Base-by-base conservation (phyloP, 2,888 invertebrate species). In the Dascillus cervinus region DNA sequence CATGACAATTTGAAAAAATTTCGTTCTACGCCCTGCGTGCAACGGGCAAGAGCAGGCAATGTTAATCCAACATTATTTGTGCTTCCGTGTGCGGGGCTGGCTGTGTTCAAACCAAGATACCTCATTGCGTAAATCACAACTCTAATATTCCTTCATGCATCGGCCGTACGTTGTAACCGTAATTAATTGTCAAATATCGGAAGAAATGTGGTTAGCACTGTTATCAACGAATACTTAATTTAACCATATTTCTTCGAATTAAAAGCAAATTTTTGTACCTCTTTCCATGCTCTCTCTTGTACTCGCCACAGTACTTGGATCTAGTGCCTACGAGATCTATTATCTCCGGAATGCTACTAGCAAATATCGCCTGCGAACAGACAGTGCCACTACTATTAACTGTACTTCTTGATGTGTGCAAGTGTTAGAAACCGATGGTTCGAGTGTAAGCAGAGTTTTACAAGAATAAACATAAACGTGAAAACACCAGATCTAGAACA, bases 311-410 rank as follows among this genome's bases (percentile, higher is more conserved):
- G 82, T 96, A 96, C 79, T 95, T 95, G 79, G 94, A 92, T 75
- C 95, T 87, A 80, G 89, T 89, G 75, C 95, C 94, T 79, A 96
- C 88, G 77, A 97, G 90, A 79, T 96, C 95, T 77, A 92, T 94
- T 77, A 97, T 95, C 85, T 97, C 96, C 72, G 96, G 96, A 75
- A 97, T 92, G 82, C 92, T 94, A 83, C 92, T 94, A 79, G 96
- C 95, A 87, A 97, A 97, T 83, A 96, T 92, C 77, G 95, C 96
- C 94, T 94, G 85, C 73, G 83, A 81, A 79, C 76, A 79, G 76
- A 70, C 66, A 69, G 58, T 52, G 57, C 53, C 46, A 47, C 44
- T 54, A 49, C 49, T 44, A 46, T 44, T 41, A 37, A 37, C 28
- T 34, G 32, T 35, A 39, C n/a, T n/a, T n/a, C n/a, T n/a, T n/a